Base-by-base conservation (phyloP, 2,797 vertebrate species). In the Gambelia wislizenii region DNA sequence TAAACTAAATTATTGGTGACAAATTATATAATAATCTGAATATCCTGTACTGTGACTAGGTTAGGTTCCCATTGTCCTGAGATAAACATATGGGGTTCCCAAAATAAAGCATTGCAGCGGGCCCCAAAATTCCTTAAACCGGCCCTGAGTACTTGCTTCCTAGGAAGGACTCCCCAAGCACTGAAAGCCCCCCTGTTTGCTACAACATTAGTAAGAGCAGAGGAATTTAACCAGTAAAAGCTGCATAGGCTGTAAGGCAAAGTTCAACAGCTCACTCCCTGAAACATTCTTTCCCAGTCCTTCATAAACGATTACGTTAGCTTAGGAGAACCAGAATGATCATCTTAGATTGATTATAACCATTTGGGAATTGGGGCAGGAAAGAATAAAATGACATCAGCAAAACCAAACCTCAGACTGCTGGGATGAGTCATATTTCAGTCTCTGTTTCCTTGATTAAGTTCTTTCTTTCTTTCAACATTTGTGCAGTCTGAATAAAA, bases 371-470 rank as follows among this genome's bases (percentile, higher is more conserved):
- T 90, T 93, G 94, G 94, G 93, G 92, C 92, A 6, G 0, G 79
- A 87, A 78, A 92, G n/a, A 82, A 1, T 3, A 85, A 76, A 93
- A 92, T 96, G 94, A 96, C 95, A 95, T 96, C 95, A 96, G 92
- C 93, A 95, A 93, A 89, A 87, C 88, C 94, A 93, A 92, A 88
- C 90, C 90, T 90, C 83, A 87, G 89, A 92, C 0, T 0, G 93
- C 83, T 4, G 90, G 49, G 93, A 95, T 95, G 94, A 96, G 88
- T 95, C 93, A 96, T 77, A 84, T 92, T 95, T 94, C 90, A 33
- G 47, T 89, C 93, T 96, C 94, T 92, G 96, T 96, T 93, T 90
- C 94, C 83, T 95, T 95, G 94, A 95, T 96, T 93, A 87, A 84
- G 86, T 59, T 91, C 92, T 30, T 83, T 47, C 10, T 27, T 36